Base-by-base conservation (phyloP, 2,888 invertebrate genomes). In the Euplexia lucipara region DNA sequence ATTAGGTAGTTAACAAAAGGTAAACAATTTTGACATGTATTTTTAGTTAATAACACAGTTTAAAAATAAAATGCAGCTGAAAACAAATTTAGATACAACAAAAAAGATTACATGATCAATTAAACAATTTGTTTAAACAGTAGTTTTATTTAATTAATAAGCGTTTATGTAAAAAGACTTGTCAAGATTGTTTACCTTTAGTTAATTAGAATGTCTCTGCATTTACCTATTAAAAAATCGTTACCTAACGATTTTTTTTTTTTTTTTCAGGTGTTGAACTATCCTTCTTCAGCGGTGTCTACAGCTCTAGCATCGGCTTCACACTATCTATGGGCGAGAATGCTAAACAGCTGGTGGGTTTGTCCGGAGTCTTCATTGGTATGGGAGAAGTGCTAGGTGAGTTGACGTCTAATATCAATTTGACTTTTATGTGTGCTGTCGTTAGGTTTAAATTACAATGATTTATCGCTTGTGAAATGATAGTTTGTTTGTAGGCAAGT, bases 231-330 rank as follows among this genome's bases (percentile, higher is more conserved):
- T 26, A 26, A n/a, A n/a, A n/a, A n/a, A n/a, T n/a, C n/a, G n/a
- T 26, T 26, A 26, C 5, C 5, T 26, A 26, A 26, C 26, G 26
- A 26, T 5, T 2, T 16, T 14, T 37, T 37, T 22, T 0, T 9
- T 74, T 67, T 68, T 86, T 88, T 63, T 5, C 90, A 98, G 99
- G 99, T 26, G 93, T 99, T 61, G 99, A 98, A 88, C 91, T 99
- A 45, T 99, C 99, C 0, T 99, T 99, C 96, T 99, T 98, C 95
- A 99, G 99, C 86, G 99, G 99, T 0, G 99, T 99, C 0, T 99
- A 99, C 94, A 98, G 99, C 34, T 96, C 99, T 0, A 97, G 98
- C 78, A 97, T 99, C 73, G 98, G 99, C 0, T 98, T 98, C 88
- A 99, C 99, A 0, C 88, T 96, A 53, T 92, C 96, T 8, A 97